A percentile compares a stretch with the other conserved stretches of the same genome.
These are phyloP conservation scores for Macrobrachium nipponense DNA, from an alignment of 1,140 invertebrate genomes.

Conservation along the genomic window DNA sequence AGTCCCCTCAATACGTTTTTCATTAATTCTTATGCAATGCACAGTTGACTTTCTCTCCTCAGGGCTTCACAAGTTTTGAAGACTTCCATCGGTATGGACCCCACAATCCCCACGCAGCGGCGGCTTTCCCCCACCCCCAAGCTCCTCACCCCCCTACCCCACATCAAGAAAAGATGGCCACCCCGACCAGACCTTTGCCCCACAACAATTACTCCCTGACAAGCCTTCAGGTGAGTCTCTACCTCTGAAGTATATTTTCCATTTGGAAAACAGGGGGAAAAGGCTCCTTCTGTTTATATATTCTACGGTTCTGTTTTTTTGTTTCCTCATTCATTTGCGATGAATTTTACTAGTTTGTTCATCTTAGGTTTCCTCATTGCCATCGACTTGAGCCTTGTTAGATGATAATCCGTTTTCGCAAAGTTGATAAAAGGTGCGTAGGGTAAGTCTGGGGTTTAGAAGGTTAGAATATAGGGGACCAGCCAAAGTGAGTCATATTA, in stretches of 20 bases:
- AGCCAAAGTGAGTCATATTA: too few relatives aligned
- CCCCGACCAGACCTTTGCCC: constrained; percentile 35
- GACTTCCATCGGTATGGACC: constrained; percentile 56
- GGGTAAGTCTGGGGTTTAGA: too few relatives aligned
- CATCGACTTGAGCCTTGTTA: too few relatives aligned
- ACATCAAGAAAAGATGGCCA: constrained; percentile 52
- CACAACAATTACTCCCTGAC: constrained; percentile 55
- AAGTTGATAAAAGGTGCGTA: too few relatives aligned
- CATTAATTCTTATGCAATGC: too few relatives aligned
- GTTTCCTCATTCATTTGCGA: neutral
- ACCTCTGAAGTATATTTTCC: neutral
- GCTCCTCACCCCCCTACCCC: constrained; percentile 36
- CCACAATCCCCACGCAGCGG: constrained; percentile 41
- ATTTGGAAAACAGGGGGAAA: neutral
- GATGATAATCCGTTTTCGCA: too few relatives aligned
- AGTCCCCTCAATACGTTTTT: too few relatives aligned
- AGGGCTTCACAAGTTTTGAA: constrained; percentile 50
- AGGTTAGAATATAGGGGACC: too few relatives aligned
- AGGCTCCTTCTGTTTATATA: neutral
- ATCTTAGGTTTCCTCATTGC: too few relatives aligned
- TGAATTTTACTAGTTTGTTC: too few relatives aligned
- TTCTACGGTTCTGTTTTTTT: neutral
- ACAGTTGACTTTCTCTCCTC: neutral
- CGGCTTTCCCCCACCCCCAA: constrained; percentile 39
- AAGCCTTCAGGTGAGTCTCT: constrained; percentile 26